These are phyloP conservation scores for Bothrops jararaca DNA, from an alignment of 2,113 vertebrate genomes.

Conservation along the genomic window DNA sequence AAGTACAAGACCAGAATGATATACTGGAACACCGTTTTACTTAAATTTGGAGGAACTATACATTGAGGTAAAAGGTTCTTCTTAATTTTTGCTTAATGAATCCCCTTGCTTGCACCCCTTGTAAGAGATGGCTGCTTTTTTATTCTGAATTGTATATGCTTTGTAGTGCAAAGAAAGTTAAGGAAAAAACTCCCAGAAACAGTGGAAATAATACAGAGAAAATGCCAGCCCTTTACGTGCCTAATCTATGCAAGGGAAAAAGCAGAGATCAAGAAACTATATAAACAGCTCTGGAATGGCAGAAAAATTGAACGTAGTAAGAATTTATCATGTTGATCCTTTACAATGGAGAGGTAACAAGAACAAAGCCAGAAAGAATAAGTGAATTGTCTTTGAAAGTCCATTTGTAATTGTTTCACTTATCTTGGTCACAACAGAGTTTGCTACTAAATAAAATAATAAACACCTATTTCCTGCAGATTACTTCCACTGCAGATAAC, in stretches of 20 bases:
- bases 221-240: background rate
- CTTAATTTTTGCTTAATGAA: conserved; percentile 15
- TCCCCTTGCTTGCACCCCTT: conserved; percentile 1
- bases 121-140: background rate
- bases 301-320: background rate
- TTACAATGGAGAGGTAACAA: background rate
- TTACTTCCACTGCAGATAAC: background rate
- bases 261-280: background rate
- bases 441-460: background rate
- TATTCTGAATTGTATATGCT: background rate
- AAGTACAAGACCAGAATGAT: background rate
- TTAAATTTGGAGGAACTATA: background rate
- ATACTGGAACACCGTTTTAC: background rate
- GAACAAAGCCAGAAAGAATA: background rate
- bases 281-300: background rate
- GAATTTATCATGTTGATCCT: background rate
- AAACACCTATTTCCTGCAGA: background rate
- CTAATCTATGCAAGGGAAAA: background rate
- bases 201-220: background rate
- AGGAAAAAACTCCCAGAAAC: background rate
- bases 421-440: background rate
- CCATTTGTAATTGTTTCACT: background rate
- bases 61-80: background rate
- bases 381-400: background rate
- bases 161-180: background rate